These are phyloP conservation scores for Paradoxurus hermaphroditus DNA, from an alignment of 2,113 vertebrate species.

Conservation along the genomic window DNA sequence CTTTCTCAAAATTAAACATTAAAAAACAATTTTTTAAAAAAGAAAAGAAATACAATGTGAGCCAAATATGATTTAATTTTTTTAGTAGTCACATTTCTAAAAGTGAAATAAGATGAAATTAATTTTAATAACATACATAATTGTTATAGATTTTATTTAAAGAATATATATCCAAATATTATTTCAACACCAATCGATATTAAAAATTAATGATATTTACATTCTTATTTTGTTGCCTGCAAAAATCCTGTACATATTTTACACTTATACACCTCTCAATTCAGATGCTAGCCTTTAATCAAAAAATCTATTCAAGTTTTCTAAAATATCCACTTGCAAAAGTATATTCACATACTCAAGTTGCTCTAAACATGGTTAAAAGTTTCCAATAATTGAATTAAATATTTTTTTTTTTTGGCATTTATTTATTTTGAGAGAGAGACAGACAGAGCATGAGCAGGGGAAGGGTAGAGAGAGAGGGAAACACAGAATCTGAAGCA, in stretches of 20 bases:
- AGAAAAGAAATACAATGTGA: neutral
- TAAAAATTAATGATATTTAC: conserved; percentile 19
- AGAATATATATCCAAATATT: neutral
- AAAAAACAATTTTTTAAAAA: too few species aligned
- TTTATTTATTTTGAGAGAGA: too few species aligned
- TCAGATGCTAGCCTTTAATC: neutral
- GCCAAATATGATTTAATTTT: neutral
- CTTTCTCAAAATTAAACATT: too few species aligned
- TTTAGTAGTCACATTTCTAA: neutral
- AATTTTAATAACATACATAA: neutral
- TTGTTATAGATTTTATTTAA: neutral
- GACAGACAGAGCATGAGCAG: too few species aligned
- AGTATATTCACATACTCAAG: neutral
- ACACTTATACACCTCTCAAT: neutral
- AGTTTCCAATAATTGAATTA: neutral
- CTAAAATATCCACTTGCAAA: neutral
- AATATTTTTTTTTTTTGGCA: too few species aligned
- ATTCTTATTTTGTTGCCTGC: neutral
- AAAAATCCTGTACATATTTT: neutral
- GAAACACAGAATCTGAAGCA: too few species aligned
- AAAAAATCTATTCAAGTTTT: neutral
- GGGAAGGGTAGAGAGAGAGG: too few species aligned
- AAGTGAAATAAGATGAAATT: neutral
- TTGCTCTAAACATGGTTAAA: neutral
- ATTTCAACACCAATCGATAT: neutral